A percentile compares a stretch with the other conserved stretches of the same genome.
Conservation (phyloP, 1,140 invertebrate genomes). For the Venustaconcha ellipsiformis region DNA sequence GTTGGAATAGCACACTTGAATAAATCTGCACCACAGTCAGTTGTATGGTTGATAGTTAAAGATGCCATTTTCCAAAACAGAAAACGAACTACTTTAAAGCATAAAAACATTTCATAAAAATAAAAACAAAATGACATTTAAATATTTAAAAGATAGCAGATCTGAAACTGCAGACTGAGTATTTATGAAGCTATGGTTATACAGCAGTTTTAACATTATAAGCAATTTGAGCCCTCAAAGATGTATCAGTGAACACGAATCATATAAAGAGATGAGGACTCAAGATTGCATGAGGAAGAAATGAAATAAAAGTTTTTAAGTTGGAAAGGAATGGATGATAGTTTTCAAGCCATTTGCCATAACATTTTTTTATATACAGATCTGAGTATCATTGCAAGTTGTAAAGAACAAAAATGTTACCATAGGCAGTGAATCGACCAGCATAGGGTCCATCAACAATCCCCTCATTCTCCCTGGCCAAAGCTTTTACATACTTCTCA, state of each 20-base stretch:
- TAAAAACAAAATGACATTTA: too few relatives aligned
- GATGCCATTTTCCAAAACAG: too few relatives aligned
- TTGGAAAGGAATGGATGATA: not conserved
- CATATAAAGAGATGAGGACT: not conserved
- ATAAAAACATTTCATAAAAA: too few relatives aligned
- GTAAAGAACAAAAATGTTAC: constrained; percentile 34
- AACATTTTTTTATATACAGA: too few relatives aligned
- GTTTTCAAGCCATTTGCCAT: not conserved
- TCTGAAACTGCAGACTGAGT: too few relatives aligned
- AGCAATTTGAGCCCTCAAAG: not conserved
- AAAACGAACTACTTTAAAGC: too few relatives aligned
- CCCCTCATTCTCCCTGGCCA: constrained; percentile 59
- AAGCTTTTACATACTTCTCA: constrained; percentile 60
- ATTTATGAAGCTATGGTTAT: too few relatives aligned
- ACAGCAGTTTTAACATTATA: too few relatives aligned
- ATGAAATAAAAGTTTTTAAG: not conserved
- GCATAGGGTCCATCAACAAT: constrained; percentile 65
- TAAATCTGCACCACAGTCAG: too few relatives aligned
- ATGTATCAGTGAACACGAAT: not conserved
- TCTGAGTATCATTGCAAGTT: not conserved
- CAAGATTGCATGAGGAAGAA: not conserved
- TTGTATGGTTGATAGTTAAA: too few relatives aligned
- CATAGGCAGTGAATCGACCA: constrained; percentile 63
- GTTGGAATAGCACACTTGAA: too few relatives aligned
- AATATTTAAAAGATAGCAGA: too few relatives aligned